Evolutionary conservation across 2,888 invertebrate genomes (phyloP), one percentile per base, ranked within the genome.

Genomic region (Meiosimyza decipiens): DNA sequence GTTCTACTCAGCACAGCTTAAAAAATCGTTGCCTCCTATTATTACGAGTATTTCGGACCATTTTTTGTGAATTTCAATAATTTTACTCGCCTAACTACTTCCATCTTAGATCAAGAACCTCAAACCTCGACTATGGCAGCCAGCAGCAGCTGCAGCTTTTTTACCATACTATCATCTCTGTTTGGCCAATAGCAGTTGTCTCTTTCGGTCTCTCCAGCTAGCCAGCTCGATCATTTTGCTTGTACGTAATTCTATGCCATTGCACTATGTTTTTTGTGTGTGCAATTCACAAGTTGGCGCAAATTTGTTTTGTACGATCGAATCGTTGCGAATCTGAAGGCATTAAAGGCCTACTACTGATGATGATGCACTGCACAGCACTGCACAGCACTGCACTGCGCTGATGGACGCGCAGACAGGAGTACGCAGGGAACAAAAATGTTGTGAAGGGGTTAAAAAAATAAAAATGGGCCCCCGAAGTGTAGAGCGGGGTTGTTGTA

Each of bases 31-130:
- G 65, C 73, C 71, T 72, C 16, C 69, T 71, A 63, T 75, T 75
- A 76, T 70, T 75, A 40, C 40, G 40, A 40, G 40, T 40, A 77
- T 75, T 76, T 77, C 72, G 75, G 72, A 76, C 66, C 73, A 76
- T 74, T 76, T 77, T 77, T 77, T 77, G 75, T 73, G 69, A 75
- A 73, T 75, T 76, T 77, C 73, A 76, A 76, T 76, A 77, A 76
- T 76, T 77, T 77, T 75, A 76, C 74, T 75, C 73, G 74, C 73
- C 74, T 73, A 73, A 75, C 75, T 72, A 74, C 76, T 77, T 77
- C 73, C 74, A 76, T 75, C 76, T 74, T 72, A 74, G 76, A 77
- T 75, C 75, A 74, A 72, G 76, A 77, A 76, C 76, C 77, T 77
- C 70, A 52, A 22, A 54, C 63, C 63, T 77, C 73, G 73, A 75